phyloP scores from a whole-genome alignment of 1,140 invertebrate species.

The silkworm (Bombyx mori) region ASM3026992v2 NC_085107.1:3595501-3596000 shows the following conservation, averaged over 20 bases:
- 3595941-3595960: conserved; percentile 58
- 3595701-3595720: too few relatives aligned
- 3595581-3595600: too few relatives aligned
- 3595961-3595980: conserved; percentile 64
- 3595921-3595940: conserved; percentile 55
- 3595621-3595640: too few relatives aligned
- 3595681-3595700: too few relatives aligned
- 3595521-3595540: too few relatives aligned
- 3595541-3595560: too few relatives aligned
- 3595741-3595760: conserved; percentile 8
- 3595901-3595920: conserved; percentile 59
- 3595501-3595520: too few relatives aligned
- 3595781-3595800: conserved; percentile 21
- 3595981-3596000: conserved; percentile 60
- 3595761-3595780: conserved; percentile 13
- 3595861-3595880: conserved; percentile 54
- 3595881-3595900: conserved; percentile 35
- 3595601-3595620: too few relatives aligned
- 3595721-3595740: too few relatives aligned
- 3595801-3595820: conserved; percentile 32
- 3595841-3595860: conserved; percentile 42
- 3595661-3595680: too few relatives aligned
- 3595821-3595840: conserved; percentile 21
- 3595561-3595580: too few relatives aligned
- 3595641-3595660: too few relatives aligned